Base-by-base conservation (phyloP, 2,113 vertebrate species). In the Microcebus tavaratra region DNA sequence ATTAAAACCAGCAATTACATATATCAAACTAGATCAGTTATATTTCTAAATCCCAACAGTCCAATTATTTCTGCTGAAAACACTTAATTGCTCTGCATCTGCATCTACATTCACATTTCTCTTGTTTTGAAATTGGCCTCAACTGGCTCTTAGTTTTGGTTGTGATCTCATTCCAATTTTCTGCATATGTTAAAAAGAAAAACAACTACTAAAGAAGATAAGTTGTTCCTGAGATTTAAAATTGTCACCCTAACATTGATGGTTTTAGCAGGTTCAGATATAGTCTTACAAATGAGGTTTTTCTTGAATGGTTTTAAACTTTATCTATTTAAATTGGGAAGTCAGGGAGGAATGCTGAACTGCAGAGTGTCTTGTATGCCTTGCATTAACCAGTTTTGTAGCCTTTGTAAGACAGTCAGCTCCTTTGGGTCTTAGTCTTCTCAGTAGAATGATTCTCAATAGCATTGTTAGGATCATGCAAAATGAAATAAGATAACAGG, bases 51-150 rank as follows among this genome's bases (percentile, higher is more conserved):
- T 94, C n/a, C 23, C 90, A 89, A 18, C 8, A 86, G 55, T 36
- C 42, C 39, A 91, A 72, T 90, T 96, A 93, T 80, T 57, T 90
- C 55, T 93, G 36, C 20, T n/a, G 18, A 86, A 95, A 63, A 93
- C 45, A 50, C 11, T 79, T 87, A 83, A 80, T 65, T 67, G 53
- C 29, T 91, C 93, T 73, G 57, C 15, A 34, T 80, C 70, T 42
- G 18, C 75, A 72, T 63, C 3, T 23, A n/a, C 2, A 68, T 88
- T 34, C 21, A 55, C 70, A 79, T 59, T 84, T 67, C 50, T 87
- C 59, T 91, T 89, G n/a, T 65, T 85, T 82, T 90, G 39, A 92
- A 97, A 87, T 70, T 9, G 2, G n/a, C 70, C 53, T 93, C 79
- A 81, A 39, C 48, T 53, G 39, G 36, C 21, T 42, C 34, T 73